Evolutionary conservation across 2,113 vertebrate genomes (phyloP).

Genomic region (Chauna torquata): DNA sequence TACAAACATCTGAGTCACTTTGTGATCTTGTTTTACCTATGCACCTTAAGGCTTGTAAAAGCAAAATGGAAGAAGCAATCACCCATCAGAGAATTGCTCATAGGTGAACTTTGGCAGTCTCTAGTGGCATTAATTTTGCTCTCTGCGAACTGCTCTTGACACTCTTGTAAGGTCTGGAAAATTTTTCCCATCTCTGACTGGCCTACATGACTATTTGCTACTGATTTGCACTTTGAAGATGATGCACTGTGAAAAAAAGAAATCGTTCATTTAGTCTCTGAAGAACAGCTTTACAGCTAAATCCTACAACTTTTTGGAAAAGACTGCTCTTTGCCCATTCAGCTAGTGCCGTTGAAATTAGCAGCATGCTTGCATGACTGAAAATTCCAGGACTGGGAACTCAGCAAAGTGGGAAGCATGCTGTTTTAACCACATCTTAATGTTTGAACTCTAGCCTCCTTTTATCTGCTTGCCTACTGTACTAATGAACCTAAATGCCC

Average conservation of each 20-base stretch:
- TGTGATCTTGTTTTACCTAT: conserved; percentile 48
- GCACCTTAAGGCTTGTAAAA: conserved; percentile 40
- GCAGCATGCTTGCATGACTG: not conserved
- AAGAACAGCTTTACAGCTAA: not conserved
- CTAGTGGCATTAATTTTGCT: conserved; percentile 67
- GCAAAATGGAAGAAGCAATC: conserved; percentile 67
- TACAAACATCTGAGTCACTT: conserved; percentile 50
- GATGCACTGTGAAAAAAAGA: not conserved
- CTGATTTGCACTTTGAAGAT: conserved; percentile 43
- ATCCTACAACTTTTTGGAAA: not conserved
- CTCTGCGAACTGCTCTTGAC: conserved; percentile 68
- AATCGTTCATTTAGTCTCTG: not conserved
- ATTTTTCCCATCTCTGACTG: not conserved
- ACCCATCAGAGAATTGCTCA: conserved; percentile 63
- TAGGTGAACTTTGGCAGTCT: conserved; percentile 54
- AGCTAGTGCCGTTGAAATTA: not conserved
- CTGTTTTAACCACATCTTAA: not conserved
- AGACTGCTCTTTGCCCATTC: not conserved
- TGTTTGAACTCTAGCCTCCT: not conserved
- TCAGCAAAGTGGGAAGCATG: not conserved
- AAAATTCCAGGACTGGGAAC: not conserved
- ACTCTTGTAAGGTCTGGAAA: conserved; percentile 7
- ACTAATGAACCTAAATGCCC: not conserved
- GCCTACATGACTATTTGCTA: conserved; percentile 27
- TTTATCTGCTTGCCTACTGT: not conserved